phyloP scores from a whole-genome alignment of 2,888 invertebrate species.

The Thera britannica region DNA sequence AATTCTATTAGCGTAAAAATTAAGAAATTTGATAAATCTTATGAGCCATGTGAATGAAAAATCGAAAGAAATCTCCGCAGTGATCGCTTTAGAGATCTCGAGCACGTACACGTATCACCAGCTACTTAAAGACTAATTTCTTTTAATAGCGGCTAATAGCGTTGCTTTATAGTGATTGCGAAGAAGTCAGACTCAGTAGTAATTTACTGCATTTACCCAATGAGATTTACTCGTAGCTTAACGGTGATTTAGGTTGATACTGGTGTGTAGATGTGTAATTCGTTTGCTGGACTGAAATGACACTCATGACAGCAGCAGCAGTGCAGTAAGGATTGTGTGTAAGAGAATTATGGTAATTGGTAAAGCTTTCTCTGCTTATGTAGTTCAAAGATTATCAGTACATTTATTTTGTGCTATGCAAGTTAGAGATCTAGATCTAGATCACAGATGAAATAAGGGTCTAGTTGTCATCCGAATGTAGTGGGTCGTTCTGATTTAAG shows the following conservation, averaged over 20 bases:
- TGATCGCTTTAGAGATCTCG: neutral
- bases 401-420: no score
- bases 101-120: constrained; percentile 25
- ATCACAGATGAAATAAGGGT: no score
- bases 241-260: constrained; percentile 1
- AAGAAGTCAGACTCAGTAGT: constrained; percentile 29
- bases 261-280: constrained; percentile 14
- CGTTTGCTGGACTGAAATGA: neutral
- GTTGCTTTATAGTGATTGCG: constrained; percentile 43
- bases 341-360: no score
- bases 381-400: no score
- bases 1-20: no score
- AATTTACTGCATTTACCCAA: constrained; percentile 48
- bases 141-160: constrained; percentile 43
- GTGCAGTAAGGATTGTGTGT: no score
- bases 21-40: no score
- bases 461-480: no score
- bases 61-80: neutral
- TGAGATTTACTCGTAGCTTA: constrained; percentile 30
- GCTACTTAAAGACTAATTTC: constrained; percentile 39
- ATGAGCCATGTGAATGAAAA: neutral
- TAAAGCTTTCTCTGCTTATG: no score
- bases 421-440: no score
- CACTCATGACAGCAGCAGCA: no score
- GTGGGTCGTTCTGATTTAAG: no score